Conservation (phyloP, 1,140 invertebrate species). For the Araneus ventricosus region DNA sequence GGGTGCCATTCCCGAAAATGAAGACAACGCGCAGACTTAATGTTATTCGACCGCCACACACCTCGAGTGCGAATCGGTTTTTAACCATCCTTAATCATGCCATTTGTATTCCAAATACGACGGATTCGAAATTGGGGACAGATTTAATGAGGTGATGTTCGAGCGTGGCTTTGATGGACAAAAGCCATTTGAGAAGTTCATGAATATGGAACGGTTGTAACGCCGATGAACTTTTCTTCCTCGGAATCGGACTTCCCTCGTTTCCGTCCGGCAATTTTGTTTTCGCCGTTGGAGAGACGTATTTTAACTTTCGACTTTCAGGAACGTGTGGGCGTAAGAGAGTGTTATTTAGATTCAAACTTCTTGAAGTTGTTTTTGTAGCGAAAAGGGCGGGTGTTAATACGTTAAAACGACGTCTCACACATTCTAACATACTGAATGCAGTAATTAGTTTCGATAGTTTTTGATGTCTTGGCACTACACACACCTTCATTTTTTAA, state of each 20-base stretch:
- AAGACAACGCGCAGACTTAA: neutral
- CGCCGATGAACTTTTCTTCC: neutral
- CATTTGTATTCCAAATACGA: slow-evolving; percentile 52
- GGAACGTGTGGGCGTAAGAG: neutral
- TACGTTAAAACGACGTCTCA: too few species aligned
- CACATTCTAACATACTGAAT: too few species aligned
- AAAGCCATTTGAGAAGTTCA: neutral
- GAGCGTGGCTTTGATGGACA: neutral
- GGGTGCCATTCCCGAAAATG: neutral
- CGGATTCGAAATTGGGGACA: slow-evolving; percentile 9
- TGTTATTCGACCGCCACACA: neutral
- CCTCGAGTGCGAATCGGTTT: slow-evolving; percentile 12
- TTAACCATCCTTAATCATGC: slow-evolving; percentile 20
- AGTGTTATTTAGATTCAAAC: too few species aligned
- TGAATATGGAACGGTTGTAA: neutral
- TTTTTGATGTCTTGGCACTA: too few species aligned
- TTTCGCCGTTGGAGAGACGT: neutral
- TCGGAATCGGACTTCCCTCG: neutral
- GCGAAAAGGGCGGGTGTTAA: too few species aligned
- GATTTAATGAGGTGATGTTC: slow-evolving; percentile 22
- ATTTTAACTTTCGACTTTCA: neutral
- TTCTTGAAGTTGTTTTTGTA: too few species aligned
- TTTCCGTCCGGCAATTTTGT: neutral
- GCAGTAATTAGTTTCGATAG: too few species aligned
- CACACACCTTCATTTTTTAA: too few species aligned